Evolutionary conservation across 2,113 vertebrate genomes (phyloP), one percentile per base, ranked within the genome.

Genomic region (Istiophorus platypterus): DNA sequence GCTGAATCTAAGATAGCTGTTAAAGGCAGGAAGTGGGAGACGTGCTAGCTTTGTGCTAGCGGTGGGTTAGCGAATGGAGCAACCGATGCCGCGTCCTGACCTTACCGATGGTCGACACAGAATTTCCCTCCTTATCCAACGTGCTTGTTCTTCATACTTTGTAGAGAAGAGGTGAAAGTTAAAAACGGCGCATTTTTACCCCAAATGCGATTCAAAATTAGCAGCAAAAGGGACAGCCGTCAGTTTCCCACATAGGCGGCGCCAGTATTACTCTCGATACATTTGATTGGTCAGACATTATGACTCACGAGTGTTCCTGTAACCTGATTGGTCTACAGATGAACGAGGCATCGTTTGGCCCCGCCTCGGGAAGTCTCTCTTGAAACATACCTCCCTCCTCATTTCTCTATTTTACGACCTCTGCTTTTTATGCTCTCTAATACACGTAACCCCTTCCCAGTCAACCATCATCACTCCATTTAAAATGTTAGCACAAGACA

Each of bases 281-380:
- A 57, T 54, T 10, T 64, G 86, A 94, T 94, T 95, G 88, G 94
- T 29, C 58, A 45, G 1, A 17, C 58, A 41, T 20, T 1, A 6
- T 24, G 49, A 67, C 37, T 75, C 57, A 26, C 5, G 0, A 0
- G 0, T 8, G 18, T 24, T 29, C 0, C 1, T 0, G 22, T 2
- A 11, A 10, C 0, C 17, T 78, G 68, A 93, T 94, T 94, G 92
- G 93, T 45, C 15, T 13, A 57, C 0, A 26, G 1, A 13, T 9
- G 22, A 22, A 18, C 4, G 10, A 69, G 2, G 17, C 12, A 1
- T 0, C 0, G 5, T 37, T 74, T 78, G 7, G 73, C 22, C 34
- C 80, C 58, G 58, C 73, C 72, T 41, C 54, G 0, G 12, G 2
- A 69, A 39, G 6, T 27, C 5, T 10, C 2, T 13, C 9, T 10